Conservation (phyloP, 2,797 vertebrate species). For the Rhinatrema bivittatum region DNA sequence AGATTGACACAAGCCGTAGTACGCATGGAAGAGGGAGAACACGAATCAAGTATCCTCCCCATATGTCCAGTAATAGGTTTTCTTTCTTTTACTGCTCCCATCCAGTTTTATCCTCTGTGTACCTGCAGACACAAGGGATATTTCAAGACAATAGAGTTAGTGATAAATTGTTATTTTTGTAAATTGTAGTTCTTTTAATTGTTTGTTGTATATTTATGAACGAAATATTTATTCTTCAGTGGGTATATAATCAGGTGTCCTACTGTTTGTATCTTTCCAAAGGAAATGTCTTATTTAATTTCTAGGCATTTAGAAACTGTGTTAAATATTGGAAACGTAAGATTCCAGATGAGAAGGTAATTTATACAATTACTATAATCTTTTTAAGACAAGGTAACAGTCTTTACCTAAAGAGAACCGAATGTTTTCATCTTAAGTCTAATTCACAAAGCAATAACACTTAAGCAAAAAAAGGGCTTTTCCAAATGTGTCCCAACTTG, state of each 20-base stretch:
- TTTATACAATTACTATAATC: neutral
- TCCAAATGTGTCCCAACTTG: no score
- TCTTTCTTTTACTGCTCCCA: neutral
- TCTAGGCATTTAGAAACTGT: slow-evolving; percentile 5
- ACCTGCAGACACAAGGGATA: neutral
- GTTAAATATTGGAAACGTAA: neutral
- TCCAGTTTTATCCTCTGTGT: slow-evolving; percentile 2
- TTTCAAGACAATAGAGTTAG: slow-evolving; percentile 24
- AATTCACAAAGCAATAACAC: neutral
- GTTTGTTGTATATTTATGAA: slow-evolving; percentile 38
- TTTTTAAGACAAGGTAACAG: neutral
- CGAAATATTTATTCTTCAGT: slow-evolving; percentile 25
- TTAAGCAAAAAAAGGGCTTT: no score
- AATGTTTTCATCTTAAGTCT: neutral
- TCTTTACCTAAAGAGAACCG: neutral
- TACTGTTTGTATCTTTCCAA: slow-evolving; percentile 43
- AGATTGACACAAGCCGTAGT: no score
- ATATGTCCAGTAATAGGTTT: neutral
- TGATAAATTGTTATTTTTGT: slow-evolving; percentile 56
- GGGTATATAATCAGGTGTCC: slow-evolving; percentile 32
- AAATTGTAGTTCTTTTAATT: slow-evolving; percentile 31
- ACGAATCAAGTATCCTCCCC: slow-evolving; percentile 4
- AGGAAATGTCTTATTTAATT: slow-evolving; percentile 26
- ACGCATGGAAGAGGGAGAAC: no score
- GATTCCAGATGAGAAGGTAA: neutral